phyloP scores from a whole-genome alignment of 2,113 vertebrate genomes.

The Syrrhaptes paradoxus region DNA sequence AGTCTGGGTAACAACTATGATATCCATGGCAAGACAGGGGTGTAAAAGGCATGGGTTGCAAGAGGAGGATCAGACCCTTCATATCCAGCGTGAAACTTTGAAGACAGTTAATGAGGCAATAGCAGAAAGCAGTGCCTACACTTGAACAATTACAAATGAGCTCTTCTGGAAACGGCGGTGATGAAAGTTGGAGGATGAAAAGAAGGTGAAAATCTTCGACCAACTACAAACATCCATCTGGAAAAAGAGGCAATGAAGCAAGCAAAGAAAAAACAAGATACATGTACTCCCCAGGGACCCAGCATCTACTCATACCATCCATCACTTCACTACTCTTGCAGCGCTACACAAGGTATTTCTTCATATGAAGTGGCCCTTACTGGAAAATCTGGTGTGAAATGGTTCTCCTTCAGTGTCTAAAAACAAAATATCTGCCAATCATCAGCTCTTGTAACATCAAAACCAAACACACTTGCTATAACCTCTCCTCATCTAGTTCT shows the following conservation, averaged over 20 bases:
- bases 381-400: neutral
- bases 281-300: neutral
- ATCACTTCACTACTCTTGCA: neutral
- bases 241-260: neutral
- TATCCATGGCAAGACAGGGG: neutral
- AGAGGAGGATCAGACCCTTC: neutral
- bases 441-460: neutral
- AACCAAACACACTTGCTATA: neutral
- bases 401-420: neutral
- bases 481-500: neutral
- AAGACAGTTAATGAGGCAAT: neutral
- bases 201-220: conserved; percentile 25
- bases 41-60: neutral
- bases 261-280: neutral
- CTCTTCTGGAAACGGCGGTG: neutral
- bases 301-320: neutral
- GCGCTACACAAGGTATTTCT: neutral
- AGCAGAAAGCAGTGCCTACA: neutral
- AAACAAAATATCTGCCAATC: neutral
- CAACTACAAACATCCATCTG: neutral
- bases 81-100: neutral
- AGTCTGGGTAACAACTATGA: neutral
- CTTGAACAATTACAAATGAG: neutral
- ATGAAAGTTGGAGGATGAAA: conserved; percentile 18
- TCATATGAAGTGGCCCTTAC: neutral